Evolutionary conservation across 2,888 invertebrate genomes (phyloP).

Genomic region (Ectropis crepuscularia): DNA sequence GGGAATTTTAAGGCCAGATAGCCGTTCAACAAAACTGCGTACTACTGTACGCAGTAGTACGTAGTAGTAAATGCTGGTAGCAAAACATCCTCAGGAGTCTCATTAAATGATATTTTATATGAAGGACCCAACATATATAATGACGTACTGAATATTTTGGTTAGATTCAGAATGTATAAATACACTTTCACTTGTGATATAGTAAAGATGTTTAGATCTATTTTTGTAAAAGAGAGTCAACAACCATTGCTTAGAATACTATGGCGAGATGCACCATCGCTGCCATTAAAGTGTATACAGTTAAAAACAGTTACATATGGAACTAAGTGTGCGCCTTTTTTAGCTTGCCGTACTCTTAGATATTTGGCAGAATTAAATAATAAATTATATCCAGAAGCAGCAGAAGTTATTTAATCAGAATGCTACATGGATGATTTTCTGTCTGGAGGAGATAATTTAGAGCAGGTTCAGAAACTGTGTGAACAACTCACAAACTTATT

Average conservation of each 20-base stretch:
- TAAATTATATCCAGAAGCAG: neutral
- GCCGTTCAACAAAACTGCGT: constrained; percentile 14
- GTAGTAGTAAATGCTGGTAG: constrained; percentile 13
- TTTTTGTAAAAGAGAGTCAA: constrained; percentile 3
- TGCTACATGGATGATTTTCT: constrained; percentile 9
- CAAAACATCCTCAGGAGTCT: constrained; percentile 10
- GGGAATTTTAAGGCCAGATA: constrained; percentile 9
- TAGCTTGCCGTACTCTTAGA: neutral
- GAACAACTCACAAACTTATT: neutral
- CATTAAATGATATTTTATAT: constrained; percentile 34
- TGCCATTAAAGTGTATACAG: neutral
- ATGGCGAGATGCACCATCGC: neutral
- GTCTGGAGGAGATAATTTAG: neutral
- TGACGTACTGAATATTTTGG: constrained; percentile 31
- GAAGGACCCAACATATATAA: constrained; percentile 40
- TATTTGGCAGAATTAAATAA: neutral
- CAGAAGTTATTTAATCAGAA: constrained; percentile 3
- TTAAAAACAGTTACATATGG: constrained; percentile 3
- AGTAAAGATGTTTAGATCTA: constrained; percentile 14
- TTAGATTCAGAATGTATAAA: constrained; percentile 6
- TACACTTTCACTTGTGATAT: constrained; percentile 17
- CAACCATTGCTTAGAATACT: constrained; percentile 6
- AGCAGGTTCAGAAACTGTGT: neutral
- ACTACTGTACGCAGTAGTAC: too few species aligned
- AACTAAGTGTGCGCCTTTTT: neutral